These are phyloP conservation scores for Stenodema calcarata DNA, from an alignment of 2,888 invertebrate species.

Conservation along the genomic window DNA sequence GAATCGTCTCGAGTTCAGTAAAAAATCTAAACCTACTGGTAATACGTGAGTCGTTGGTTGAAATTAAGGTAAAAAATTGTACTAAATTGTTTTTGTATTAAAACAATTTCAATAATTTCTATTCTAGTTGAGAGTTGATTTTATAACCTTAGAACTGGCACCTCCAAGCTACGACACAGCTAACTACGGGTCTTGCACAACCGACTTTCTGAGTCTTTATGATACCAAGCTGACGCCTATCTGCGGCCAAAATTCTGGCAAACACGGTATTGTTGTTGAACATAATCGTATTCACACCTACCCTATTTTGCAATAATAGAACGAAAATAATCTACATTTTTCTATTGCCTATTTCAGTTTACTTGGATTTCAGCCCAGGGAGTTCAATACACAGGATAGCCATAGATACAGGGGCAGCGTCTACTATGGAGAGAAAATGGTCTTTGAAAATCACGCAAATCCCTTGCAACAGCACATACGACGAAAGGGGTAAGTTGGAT, in stretches of 20 bases:
- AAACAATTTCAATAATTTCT: no score
- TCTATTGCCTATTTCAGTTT: constrained; percentile 63
- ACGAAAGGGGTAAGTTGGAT: not conserved
- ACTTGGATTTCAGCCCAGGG: constrained; percentile 75
- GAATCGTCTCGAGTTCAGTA: no score
- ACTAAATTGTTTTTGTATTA: no score
- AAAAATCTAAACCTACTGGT: no score
- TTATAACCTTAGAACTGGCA: constrained; percentile 73
- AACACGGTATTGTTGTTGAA: constrained; percentile 71
- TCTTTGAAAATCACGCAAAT: constrained; percentile 77
- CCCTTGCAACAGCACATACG: constrained; percentile 71
- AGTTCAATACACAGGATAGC: constrained; percentile 71
- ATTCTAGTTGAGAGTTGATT: constrained; percentile 75
- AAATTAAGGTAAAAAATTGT: no score
- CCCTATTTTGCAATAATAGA: not conserved
- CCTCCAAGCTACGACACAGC: constrained; percentile 59
- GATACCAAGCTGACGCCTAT: constrained; percentile 69
- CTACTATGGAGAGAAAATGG: constrained; percentile 71
- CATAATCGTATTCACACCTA: not conserved
- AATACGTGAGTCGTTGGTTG: no score
- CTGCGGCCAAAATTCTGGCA: constrained; percentile 82
- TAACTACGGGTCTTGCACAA: constrained; percentile 75
- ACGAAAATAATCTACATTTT: not conserved
- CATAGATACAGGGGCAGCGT: constrained; percentile 69
- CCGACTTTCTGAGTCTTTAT: constrained; percentile 75